Conservation (phyloP, 2,113 vertebrate genomes). For the Ancistrus triradiatus region DNA sequence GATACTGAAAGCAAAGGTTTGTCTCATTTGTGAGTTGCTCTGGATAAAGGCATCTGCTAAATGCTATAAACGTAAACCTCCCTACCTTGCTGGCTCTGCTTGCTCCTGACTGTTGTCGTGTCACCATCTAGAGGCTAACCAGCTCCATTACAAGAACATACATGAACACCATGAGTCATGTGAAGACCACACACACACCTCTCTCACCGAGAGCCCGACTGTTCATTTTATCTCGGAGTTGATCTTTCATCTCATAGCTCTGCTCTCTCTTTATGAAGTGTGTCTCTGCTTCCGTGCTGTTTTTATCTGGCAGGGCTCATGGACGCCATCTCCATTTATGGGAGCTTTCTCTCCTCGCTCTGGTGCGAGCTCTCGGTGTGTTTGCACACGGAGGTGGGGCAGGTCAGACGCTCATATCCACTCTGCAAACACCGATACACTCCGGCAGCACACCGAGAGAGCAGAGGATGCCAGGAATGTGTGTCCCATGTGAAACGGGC, state of each 20-base stretch:
- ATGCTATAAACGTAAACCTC: too few relatives aligned
- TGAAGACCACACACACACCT: too few relatives aligned
- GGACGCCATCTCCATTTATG: constrained; percentile 16
- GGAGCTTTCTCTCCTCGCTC: constrained; percentile 12
- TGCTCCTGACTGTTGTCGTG: constrained; percentile 13
- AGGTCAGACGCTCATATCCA: constrained; percentile 6
- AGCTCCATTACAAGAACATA: constrained; percentile 1
- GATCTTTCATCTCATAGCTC: too few relatives aligned
- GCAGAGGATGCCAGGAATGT: constrained; percentile 12
- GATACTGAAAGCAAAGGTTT: too few relatives aligned
- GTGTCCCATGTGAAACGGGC: background rate
- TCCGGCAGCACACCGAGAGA: constrained; percentile 7
- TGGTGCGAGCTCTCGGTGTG: constrained; percentile 12
- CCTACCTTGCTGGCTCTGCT: too few relatives aligned
- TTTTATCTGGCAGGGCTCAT: constrained; percentile 1
- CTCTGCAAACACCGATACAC: constrained; percentile 27
- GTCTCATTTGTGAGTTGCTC: too few relatives aligned
- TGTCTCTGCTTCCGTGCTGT: too few relatives aligned
- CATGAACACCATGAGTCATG: background rate
- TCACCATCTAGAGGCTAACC: constrained; percentile 32
- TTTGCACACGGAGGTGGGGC: constrained; percentile 27
- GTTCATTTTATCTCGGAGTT: too few relatives aligned
- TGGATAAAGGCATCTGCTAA: too few relatives aligned
- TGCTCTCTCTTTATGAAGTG: too few relatives aligned
- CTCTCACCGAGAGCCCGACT: too few relatives aligned